These are phyloP conservation scores for Epistrophella euchroma DNA, from an alignment of 2,888 invertebrate genomes.

Conservation along the genomic window DNA sequence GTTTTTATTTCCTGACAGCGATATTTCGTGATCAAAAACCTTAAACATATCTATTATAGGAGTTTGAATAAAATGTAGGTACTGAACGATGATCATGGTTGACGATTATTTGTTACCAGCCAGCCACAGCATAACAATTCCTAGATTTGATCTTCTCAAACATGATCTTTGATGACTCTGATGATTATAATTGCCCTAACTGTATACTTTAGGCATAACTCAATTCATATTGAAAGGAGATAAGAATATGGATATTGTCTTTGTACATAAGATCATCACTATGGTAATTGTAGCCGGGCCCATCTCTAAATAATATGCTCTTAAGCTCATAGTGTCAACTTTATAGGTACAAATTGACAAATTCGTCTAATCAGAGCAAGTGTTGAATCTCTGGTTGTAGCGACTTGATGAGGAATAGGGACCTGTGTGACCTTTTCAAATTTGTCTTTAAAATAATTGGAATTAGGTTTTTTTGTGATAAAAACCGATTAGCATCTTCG, in stretches of 20 bases:
- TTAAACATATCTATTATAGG: too few relatives aligned
- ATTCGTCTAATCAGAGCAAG: slow-evolving; percentile 72
- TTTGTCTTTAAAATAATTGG: slow-evolving; percentile 57
- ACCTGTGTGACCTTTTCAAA: slow-evolving; percentile 34
- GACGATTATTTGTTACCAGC: too few relatives aligned
- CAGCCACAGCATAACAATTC: too few relatives aligned
- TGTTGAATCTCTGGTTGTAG: slow-evolving; percentile 37
- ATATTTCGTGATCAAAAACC: too few relatives aligned
- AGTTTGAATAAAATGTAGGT: too few relatives aligned
- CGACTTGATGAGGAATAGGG: background rate
- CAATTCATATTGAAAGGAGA: slow-evolving; percentile 22
- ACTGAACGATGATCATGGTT: too few relatives aligned
- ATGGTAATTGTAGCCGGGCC: slow-evolving; percentile 71
- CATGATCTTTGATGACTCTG: too few relatives aligned
- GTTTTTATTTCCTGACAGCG: too few relatives aligned
- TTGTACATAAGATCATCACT: slow-evolving; percentile 58
- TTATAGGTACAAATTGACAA: slow-evolving; percentile 25
- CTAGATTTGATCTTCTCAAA: too few relatives aligned
- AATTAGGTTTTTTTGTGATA: slow-evolving; percentile 42
- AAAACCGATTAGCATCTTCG: slow-evolving; percentile 60
- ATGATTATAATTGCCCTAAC: slow-evolving; percentile 34
- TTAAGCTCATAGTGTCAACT: slow-evolving; percentile 59
- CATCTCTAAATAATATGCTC: slow-evolving; percentile 36
- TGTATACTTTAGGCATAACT: slow-evolving; percentile 2
- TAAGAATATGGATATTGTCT: slow-evolving; percentile 36